phyloP scores from a whole-genome alignment of 2,797 vertebrate species.

The Lemur catta region DNA sequence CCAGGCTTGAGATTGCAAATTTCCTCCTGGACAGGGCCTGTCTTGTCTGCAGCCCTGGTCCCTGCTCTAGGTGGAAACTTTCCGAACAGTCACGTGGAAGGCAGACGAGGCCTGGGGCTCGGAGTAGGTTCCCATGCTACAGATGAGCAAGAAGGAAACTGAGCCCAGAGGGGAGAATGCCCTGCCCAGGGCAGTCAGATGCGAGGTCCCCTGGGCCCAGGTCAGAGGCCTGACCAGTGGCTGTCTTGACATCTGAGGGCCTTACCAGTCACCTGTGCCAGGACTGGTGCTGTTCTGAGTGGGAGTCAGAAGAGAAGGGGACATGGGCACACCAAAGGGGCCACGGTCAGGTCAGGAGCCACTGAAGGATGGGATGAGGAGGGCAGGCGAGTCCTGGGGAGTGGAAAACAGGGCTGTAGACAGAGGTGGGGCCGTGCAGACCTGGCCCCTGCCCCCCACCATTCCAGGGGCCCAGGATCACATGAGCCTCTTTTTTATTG shows the following conservation, averaged over 20 bases:
- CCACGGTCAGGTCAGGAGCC: rapidly evolving
- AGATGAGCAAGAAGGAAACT: background rate
- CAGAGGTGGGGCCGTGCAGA: background rate
- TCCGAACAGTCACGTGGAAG: background rate
- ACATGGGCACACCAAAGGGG: rapidly evolving
- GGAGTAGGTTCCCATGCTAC: rapidly evolving
- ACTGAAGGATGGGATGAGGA: background rate
- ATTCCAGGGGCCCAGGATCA: background rate
- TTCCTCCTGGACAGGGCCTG: background rate
- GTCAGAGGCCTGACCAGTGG: background rate
- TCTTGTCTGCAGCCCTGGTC: rapidly evolving
- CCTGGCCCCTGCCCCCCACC: background rate
- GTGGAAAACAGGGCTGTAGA: background rate
- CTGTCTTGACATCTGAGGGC: background rate
- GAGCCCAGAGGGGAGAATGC: background rate
- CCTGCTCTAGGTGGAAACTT: rapidly evolving
- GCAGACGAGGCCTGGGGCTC: rapidly evolving
- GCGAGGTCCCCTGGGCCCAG: background rate
- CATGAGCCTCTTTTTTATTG: background rate
- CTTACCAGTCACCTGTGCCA: background rate
- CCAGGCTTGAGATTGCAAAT: background rate
- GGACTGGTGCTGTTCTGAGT: background rate
- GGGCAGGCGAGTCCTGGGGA: background rate
- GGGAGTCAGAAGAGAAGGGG: background rate
- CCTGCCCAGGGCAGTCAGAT: rapidly evolving